These are phyloP conservation scores for Labia minor DNA, from an alignment of 2,888 invertebrate genomes.

Conservation along the genomic window DNA sequence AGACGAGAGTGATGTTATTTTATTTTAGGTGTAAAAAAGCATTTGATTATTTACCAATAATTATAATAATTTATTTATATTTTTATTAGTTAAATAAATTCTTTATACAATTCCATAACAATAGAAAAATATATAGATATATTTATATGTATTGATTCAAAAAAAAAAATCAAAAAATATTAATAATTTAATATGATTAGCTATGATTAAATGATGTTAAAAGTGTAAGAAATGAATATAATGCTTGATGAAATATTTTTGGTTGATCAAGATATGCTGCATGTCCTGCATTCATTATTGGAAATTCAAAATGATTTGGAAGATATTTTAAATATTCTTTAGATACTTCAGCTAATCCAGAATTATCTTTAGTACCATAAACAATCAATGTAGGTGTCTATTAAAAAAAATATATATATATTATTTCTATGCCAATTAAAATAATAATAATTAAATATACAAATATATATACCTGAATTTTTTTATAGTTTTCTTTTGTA, in stretches of 20 bases:
- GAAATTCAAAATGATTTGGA: conserved; percentile 33
- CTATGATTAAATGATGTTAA: conserved; percentile 14
- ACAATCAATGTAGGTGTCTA: conserved; percentile 39
- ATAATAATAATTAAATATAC: not conserved
- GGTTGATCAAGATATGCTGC: conserved; percentile 39
- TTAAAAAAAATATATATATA: not conserved
- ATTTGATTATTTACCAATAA: no score
- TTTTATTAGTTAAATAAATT: no score
- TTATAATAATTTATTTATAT: no score
- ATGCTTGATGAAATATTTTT: conserved; percentile 34
- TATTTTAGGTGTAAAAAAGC: no score
- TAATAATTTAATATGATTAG: no score
- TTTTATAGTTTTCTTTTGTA: conserved; percentile 16
- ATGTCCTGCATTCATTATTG: conserved; percentile 35
- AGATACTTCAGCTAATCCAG: conserved; percentile 32
- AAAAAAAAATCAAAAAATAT: no score
- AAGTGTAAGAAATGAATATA: conserved; percentile 34
- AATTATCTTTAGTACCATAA: conserved; percentile 37
- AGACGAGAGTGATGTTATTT: no score
- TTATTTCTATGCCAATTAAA: not conserved
- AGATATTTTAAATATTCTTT: conserved; percentile 33
- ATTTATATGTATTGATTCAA: no score
- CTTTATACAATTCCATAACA: no score
- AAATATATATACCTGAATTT: conserved; percentile 20
- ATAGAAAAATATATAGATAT: no score